These are phyloP conservation scores for Tonatia bakeri DNA, from an alignment of 2,113 vertebrate species.

Conservation along the genomic window DNA sequence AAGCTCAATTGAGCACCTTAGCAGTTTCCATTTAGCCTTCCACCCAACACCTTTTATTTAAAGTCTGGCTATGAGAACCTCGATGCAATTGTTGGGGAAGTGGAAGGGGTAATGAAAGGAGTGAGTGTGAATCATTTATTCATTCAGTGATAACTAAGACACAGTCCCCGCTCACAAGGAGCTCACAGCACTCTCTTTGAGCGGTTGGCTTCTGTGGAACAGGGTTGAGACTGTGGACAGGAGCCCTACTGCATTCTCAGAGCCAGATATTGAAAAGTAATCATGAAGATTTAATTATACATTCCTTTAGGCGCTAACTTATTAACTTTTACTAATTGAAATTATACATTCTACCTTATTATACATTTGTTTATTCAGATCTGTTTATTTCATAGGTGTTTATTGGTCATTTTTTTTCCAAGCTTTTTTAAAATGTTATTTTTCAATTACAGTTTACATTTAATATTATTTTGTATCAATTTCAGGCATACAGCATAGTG, in stretches of 20 bases:
- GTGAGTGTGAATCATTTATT: neutral
- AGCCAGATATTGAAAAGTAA: neutral
- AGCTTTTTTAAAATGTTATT: too few species aligned
- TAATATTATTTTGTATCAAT: too few species aligned
- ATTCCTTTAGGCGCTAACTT: neutral
- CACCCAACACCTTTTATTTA: conserved; percentile 54
- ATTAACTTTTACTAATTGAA: neutral
- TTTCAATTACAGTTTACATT: too few species aligned
- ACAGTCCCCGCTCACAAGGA: neutral
- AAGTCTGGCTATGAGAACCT: conserved; percentile 52
- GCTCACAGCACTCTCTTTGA: neutral
- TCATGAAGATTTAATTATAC: neutral
- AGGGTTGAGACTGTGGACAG: neutral
- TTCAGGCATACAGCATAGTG: too few species aligned
- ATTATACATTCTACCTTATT: neutral
- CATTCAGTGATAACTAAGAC: neutral
- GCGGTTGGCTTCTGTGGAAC: neutral
- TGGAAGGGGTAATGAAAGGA: neutral
- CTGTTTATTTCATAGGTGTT: neutral
- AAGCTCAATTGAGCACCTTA: conserved; percentile 65
- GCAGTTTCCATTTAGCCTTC: conserved; percentile 52
- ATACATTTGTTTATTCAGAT: neutral
- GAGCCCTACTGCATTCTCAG: neutral
- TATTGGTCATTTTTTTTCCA: neutral
- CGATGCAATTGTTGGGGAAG: neutral